These are phyloP conservation scores for Caranx ignobilis DNA, from an alignment of 2,113 vertebrate genomes.

Conservation along the genomic window DNA sequence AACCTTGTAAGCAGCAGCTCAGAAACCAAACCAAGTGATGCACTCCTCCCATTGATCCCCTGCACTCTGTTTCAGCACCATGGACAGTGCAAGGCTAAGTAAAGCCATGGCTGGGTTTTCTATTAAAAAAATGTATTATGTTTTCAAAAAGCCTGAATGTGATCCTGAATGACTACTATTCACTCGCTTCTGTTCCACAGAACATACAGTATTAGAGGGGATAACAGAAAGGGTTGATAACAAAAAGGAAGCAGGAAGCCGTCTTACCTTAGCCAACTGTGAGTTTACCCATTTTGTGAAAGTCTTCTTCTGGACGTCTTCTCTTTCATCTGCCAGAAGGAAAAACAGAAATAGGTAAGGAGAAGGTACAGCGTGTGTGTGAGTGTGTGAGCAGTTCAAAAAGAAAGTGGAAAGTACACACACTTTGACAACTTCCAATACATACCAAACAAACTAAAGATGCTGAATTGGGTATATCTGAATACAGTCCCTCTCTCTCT, in stretches of 20 bases:
- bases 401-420: not conserved
- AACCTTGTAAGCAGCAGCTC: no score
- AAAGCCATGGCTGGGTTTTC: no score
- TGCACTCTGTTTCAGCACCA: no score
- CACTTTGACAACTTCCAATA: not conserved
- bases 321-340: constrained; percentile 92
- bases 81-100: no score
- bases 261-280: constrained; percentile 95
- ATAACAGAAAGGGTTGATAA: not conserved
- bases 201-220: not conserved
- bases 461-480: constrained; percentile 1
- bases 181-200: not conserved
- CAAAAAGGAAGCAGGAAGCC: not conserved
- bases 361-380: not conserved
- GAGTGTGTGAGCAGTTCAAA: not conserved
- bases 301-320: constrained; percentile 99
- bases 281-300: constrained; percentile 99
- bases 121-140: no score
- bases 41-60: no score
- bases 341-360: constrained; percentile 37
- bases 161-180: no score
- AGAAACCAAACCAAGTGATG: no score
- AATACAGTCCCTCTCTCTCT: not conserved
- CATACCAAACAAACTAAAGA: constrained; percentile 1
- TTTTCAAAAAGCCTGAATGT: no score